Percentiles rank a stretch among this genome's conserved stretches.
Conservation (phyloP, 2,113 vertebrate genomes). For the Pica pica region DNA sequence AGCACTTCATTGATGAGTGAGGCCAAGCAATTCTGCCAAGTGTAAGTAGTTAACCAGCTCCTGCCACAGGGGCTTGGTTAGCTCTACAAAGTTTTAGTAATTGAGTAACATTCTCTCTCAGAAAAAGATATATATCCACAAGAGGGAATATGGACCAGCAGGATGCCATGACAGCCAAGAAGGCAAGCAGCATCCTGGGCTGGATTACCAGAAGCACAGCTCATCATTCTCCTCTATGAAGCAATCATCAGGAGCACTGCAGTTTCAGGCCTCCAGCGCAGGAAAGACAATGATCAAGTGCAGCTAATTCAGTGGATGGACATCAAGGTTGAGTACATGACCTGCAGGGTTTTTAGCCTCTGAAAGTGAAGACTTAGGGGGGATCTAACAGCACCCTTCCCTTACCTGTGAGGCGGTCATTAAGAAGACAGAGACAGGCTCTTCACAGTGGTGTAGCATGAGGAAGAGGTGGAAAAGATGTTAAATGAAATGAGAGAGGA, state of each 20-base stretch:
- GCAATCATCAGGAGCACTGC: background rate
- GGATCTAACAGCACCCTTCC: background rate
- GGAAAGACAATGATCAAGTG: background rate
- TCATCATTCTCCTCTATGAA: background rate
- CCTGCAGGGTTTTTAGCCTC: background rate
- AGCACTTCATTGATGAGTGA: background rate
- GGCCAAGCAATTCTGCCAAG: background rate
- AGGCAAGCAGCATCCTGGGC: background rate
- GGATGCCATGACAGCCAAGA: background rate
- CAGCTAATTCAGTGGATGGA: background rate
- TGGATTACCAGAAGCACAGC: background rate
- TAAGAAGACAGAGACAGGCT: background rate
- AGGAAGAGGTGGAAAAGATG: background rate
- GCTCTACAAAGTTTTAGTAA: background rate
- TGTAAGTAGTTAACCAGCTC: background rate
- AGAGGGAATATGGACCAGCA: background rate
- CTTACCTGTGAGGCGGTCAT: background rate
- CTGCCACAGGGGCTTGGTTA: background rate
- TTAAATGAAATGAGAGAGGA: background rate
- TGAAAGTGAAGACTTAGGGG: background rate
- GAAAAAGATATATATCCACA: background rate
- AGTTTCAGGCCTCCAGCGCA: background rate
- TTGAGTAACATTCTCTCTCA: background rate
- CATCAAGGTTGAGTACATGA: background rate
- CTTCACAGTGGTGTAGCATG: background rate